phyloP scores from a whole-genome alignment of 2,888 invertebrate species.

The Drosophila neotestacea region DNA sequence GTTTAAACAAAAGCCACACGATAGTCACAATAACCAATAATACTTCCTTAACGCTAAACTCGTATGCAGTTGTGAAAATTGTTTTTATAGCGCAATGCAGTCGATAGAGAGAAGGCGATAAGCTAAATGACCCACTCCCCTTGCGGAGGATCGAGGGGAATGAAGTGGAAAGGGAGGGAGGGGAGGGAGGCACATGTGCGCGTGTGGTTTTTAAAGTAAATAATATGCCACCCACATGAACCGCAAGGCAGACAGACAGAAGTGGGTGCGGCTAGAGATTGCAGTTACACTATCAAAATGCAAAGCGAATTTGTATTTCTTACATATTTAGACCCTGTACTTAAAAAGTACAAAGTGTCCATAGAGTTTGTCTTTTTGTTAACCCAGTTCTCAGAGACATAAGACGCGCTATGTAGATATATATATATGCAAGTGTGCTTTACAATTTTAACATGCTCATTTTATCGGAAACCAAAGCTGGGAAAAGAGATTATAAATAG shows the following conservation, averaged over 20 bases:
- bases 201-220: slow-evolving; percentile 71
- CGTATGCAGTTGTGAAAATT: slow-evolving; percentile 12
- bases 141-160: neutral
- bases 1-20: neutral
- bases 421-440: no score
- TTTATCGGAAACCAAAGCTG: no score
- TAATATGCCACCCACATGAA: slow-evolving; percentile 59
- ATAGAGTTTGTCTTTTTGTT: no score
- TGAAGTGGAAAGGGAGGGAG: neutral
- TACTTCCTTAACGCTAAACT: slow-evolving; percentile 11
- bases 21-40: slow-evolving; percentile 25
- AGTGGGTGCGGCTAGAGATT: neutral
- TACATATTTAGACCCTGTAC: neutral
- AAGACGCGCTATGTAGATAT: no score
- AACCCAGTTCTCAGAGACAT: no score
- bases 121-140: slow-evolving; percentile 29
- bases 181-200: slow-evolving; percentile 28
- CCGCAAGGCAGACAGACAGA: neutral
- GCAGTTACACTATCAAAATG: slow-evolving; percentile 33
- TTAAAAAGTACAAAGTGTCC: neutral
- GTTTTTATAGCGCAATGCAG: slow-evolving; percentile 21
- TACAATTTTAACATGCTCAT: no score
- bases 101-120: slow-evolving; percentile 32
- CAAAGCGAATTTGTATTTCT: slow-evolving; percentile 27
- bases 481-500: no score